Evolutionary conservation across 1,140 invertebrate genomes (phyloP).

Genomic region (Apocrypta bakeri): DNA sequence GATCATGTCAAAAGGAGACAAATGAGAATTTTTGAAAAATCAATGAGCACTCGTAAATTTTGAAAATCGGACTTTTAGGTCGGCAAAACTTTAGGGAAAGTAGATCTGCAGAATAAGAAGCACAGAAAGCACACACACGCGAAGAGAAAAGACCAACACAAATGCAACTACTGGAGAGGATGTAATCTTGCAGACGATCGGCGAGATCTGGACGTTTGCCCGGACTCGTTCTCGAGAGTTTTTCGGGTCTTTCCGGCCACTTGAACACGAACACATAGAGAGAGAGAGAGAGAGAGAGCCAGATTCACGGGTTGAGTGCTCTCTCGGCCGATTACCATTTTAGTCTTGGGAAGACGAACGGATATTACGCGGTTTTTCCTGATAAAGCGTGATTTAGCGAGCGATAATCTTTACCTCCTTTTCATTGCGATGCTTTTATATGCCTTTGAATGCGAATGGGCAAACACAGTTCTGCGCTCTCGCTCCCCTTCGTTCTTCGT

Average conservation of each 20-base stretch:
- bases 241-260: slow-evolving; percentile 44
- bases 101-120: slow-evolving; percentile 28
- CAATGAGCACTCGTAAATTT: slow-evolving; percentile 14
- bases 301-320: slow-evolving; percentile 12
- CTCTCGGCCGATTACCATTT: slow-evolving; percentile 49
- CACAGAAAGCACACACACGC: background rate
- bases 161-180: background rate
- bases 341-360: slow-evolving; percentile 43
- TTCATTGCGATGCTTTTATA: slow-evolving; percentile 37
- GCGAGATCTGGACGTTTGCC: slow-evolving; percentile 49
- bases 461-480: background rate
- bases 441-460: slow-evolving; percentile 40
- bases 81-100: background rate
- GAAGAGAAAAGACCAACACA: background rate
- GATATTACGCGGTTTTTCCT: slow-evolving; percentile 51
- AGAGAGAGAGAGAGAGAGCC: background rate
- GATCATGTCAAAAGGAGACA: too few species aligned
- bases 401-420: slow-evolving; percentile 48
- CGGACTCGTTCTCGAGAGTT: slow-evolving; percentile 26
- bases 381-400: slow-evolving; percentile 51
- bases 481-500: background rate
- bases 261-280: slow-evolving; percentile 30
- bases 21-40: background rate
- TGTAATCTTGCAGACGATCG: slow-evolving; percentile 33
- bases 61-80: slow-evolving; percentile 27